phyloP scores from a whole-genome alignment of 2,888 invertebrate genomes.

The Troglohyphantes excavatus region DNA sequence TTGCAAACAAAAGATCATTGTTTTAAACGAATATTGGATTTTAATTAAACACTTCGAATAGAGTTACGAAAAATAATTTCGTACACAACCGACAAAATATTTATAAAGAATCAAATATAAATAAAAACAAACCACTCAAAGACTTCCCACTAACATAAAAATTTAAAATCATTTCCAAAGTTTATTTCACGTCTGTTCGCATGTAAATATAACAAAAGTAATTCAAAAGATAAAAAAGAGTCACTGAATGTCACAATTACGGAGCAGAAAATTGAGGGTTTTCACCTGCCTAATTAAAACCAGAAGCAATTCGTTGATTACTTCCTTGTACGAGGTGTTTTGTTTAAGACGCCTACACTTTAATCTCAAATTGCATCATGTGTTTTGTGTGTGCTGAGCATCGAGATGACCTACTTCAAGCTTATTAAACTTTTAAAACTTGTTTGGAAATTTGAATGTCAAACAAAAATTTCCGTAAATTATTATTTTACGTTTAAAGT shows the following conservation, averaged over 20 bases:
- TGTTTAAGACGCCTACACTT: background rate
- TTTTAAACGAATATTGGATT: too few relatives aligned
- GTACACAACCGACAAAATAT: too few relatives aligned
- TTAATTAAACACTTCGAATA: too few relatives aligned
- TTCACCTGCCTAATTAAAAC: background rate
- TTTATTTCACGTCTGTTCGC: background rate
- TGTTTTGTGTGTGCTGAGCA: background rate
- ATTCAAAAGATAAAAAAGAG: background rate
- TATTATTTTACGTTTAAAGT: too few relatives aligned
- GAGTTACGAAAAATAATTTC: too few relatives aligned
- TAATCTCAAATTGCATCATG: background rate
- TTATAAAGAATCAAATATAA: too few relatives aligned
- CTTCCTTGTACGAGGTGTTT: background rate
- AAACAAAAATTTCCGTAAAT: too few relatives aligned
- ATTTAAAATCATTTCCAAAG: background rate
- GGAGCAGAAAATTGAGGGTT: background rate
- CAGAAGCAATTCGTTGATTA: background rate
- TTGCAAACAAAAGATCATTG: too few relatives aligned
- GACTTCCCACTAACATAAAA: background rate
- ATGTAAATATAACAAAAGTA: background rate
- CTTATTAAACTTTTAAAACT: background rate
- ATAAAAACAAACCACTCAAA: too few relatives aligned
- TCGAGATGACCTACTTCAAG: background rate
- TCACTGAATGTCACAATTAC: background rate
- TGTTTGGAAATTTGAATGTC: too few relatives aligned